Conservation (phyloP, 1,140 invertebrate genomes). For the Drosophila insularis region DNA sequence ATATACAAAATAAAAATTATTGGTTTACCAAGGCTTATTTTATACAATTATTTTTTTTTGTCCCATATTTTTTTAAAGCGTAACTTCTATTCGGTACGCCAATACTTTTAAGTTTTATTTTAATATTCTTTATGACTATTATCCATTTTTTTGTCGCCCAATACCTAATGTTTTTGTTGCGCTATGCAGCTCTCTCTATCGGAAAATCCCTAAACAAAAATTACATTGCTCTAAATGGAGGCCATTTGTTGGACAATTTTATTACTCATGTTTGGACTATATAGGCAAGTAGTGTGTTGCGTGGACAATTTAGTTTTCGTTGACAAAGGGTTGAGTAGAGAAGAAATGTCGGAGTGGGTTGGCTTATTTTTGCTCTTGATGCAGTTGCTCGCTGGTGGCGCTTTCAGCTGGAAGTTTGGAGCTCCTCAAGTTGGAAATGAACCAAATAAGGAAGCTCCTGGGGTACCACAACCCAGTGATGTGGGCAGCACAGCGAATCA, state of each 20-base stretch:
- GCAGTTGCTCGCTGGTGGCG: constrained; percentile 17
- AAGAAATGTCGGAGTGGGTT: constrained; percentile 49
- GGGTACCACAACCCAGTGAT: constrained; percentile 54
- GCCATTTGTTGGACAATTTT: constrained; percentile 55
- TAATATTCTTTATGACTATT: constrained; percentile 4
- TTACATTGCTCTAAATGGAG: constrained; percentile 30
- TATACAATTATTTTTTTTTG: no score
- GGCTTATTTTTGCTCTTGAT: constrained; percentile 29
- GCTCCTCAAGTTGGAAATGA: constrained; percentile 20
- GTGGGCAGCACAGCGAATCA: constrained; percentile 47
- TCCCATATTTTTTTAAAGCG: not conserved
- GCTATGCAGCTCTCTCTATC: constrained; percentile 23
- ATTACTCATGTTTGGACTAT: constrained; percentile 49
- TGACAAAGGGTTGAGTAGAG: constrained; percentile 1
- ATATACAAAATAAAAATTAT: not conserved
- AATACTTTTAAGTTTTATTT: not conserved
- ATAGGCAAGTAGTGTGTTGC: constrained; percentile 44
- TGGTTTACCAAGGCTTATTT: no score
- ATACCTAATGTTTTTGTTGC: constrained; percentile 32
- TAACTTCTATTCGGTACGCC: not conserved
- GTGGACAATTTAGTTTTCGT: constrained; percentile 52
- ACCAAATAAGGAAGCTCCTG: not conserved
- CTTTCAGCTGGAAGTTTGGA: constrained; percentile 49
- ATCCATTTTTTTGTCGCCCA: constrained; percentile 25
- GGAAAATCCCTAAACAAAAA: constrained; percentile 64